Evolutionary conservation across 2,113 vertebrate species (phyloP).

Genomic region (Varanus komodoensis): DNA sequence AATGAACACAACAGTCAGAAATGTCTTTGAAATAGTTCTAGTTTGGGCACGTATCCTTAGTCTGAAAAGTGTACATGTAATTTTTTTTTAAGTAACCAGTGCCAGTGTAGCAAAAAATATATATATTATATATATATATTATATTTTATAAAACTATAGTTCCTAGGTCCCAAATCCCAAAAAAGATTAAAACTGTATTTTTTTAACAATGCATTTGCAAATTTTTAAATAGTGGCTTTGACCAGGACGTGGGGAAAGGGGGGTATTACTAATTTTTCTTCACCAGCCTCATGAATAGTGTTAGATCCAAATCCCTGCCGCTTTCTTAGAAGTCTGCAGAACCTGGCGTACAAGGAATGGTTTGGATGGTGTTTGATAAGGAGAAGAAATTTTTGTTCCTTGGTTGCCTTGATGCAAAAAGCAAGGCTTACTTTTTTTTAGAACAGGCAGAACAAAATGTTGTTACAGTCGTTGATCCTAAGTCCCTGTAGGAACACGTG

Average conservation of each 20-base stretch:
- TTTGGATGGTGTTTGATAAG: conserved; percentile 33
- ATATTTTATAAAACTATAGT: conserved; percentile 72
- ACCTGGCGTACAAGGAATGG: conserved; percentile 60
- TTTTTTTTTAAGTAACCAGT: conserved; percentile 73
- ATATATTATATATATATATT: conserved; percentile 15
- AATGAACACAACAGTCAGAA: conserved; percentile 65
- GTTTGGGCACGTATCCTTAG: conserved; percentile 62
- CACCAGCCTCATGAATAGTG: conserved; percentile 56
- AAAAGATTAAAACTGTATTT: conserved; percentile 65
- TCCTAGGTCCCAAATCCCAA: conserved; percentile 69
- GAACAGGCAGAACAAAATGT: conserved; percentile 44
- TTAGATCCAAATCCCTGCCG: conserved; percentile 44
- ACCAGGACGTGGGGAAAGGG: conserved; percentile 36
- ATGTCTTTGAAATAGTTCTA: conserved; percentile 54
- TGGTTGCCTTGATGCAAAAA: neutral
- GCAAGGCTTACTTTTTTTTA: conserved; percentile 44
- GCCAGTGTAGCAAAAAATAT: conserved; percentile 66
- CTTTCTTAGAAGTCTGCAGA: conserved; percentile 23
- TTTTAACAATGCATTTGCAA: conserved; percentile 69
- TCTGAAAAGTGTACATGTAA: conserved; percentile 67
- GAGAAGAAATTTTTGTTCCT: conserved; percentile 47
- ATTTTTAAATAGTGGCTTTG: conserved; percentile 67
- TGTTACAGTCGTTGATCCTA: conserved; percentile 33
- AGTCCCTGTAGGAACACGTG: conserved; percentile 32
- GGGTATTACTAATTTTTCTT: conserved; percentile 57